Evolutionary conservation across 64 coral and sea anemone species (phyloP).

Genomic region (Montipora efflorescens): DNA sequence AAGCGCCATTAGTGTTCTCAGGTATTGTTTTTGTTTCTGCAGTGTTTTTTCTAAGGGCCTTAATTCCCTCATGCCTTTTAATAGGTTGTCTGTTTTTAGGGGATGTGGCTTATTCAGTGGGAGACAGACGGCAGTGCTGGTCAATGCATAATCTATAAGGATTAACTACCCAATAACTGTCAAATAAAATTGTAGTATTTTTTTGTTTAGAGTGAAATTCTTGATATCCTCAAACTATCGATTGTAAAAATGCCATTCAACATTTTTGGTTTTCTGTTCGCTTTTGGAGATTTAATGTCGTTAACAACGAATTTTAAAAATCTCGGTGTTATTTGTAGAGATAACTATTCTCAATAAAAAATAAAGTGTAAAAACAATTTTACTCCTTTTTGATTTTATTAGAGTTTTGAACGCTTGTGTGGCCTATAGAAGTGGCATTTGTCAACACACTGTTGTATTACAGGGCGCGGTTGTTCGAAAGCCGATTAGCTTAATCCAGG

Average conservation of each 20-base stretch:
- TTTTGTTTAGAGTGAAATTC: neutral
- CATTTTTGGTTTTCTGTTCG: too few species aligned
- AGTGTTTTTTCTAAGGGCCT: too few species aligned
- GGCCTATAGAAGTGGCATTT: neutral
- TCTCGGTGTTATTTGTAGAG: too few species aligned
- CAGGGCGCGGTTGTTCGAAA: neutral
- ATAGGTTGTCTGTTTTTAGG: neutral
- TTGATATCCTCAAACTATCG: neutral
- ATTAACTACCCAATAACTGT: neutral
- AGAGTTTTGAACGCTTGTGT: neutral
- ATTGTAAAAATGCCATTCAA: too few species aligned
- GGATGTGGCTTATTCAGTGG: neutral
- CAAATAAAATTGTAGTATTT: neutral
- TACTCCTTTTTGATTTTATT: neutral
- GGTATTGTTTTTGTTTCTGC: too few species aligned
- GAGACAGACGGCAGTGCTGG: neutral
- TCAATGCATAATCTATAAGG: neutral
- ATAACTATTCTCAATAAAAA: neutral
- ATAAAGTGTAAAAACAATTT: neutral
- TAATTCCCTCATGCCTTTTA: neutral
- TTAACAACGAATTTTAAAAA: too few species aligned
- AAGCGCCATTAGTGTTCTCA: too few species aligned
- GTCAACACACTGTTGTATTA: neutral
- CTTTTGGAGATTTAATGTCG: too few species aligned
- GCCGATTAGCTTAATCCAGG: too few species aligned